Conservation (phyloP, 2,888 invertebrate genomes). For the Drosophila rubida region DNA sequence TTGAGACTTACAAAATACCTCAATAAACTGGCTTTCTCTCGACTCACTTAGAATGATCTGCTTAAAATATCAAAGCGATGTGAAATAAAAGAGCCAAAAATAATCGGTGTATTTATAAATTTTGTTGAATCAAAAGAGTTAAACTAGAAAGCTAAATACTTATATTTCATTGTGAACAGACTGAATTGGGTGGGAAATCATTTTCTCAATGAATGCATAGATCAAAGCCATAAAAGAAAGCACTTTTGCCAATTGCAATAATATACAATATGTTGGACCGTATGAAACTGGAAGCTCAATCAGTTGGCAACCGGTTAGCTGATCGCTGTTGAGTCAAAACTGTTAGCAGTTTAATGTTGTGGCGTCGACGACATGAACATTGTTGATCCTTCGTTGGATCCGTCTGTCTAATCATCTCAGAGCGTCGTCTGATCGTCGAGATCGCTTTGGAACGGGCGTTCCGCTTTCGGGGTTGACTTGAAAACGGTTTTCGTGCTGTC, state of each 20-base stretch:
- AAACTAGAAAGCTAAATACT: no score
- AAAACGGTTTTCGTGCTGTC: constrained; percentile 55
- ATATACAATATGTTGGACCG: no score
- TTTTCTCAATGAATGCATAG: no score
- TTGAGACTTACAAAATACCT: neutral
- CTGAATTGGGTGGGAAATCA: no score
- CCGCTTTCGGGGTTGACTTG: constrained; percentile 42
- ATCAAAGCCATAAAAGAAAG: no score
- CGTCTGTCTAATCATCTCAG: constrained; percentile 16
- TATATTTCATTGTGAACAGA: no score
- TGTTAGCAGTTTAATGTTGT: constrained; percentile 34
- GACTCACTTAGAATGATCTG: no score
- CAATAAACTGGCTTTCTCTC: neutral
- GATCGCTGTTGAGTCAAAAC: constrained; percentile 31
- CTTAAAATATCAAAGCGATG: no score
- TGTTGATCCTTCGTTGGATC: neutral
- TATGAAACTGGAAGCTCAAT: neutral
- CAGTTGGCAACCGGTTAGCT: constrained; percentile 11
- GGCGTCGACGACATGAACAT: constrained; percentile 14
- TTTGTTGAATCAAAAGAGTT: no score
- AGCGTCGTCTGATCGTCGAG: constrained; percentile 21
- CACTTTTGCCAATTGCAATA: no score
- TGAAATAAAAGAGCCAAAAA: no score
- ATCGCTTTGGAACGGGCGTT: constrained; percentile 32
- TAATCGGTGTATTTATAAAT: no score